Conservation (phyloP, 2,888 invertebrate species). For the Pristionchus fissidentatus region DNA sequence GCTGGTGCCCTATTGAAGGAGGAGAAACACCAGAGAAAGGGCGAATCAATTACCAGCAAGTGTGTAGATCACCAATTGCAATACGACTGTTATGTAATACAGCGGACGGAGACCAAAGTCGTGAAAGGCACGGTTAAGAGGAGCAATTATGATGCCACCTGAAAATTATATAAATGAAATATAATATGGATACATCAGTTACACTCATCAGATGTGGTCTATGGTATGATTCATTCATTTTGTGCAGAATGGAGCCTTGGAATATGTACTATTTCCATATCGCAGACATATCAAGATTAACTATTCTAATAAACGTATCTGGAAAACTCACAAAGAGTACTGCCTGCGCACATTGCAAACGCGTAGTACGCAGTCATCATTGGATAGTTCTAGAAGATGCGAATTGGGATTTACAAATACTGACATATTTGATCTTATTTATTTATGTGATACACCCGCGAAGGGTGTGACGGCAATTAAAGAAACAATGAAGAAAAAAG, state of each 20-base stretch:
- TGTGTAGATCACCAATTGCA: background rate
- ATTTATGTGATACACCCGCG: too few species aligned
- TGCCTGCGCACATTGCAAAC: background rate
- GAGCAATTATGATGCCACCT: background rate
- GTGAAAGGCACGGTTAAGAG: background rate
- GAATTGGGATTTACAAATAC: background rate
- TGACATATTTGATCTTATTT: background rate
- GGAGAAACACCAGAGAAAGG: background rate
- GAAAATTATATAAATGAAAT: background rate
- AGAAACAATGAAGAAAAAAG: too few species aligned
- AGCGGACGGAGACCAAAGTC: slow-evolving; percentile 25
- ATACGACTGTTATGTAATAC: background rate
- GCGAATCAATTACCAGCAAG: background rate
- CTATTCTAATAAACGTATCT: background rate
- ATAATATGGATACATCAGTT: background rate
- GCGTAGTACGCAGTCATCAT: slow-evolving; percentile 24
- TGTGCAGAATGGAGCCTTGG: too few species aligned
- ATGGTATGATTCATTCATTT: too few species aligned
- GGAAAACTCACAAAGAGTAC: background rate
- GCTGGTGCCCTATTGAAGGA: background rate
- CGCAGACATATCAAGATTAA: background rate
- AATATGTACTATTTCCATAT: too few species aligned
- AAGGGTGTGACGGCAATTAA: too few species aligned
- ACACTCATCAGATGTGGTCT: too few species aligned
- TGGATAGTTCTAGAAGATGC: background rate